Percentiles rank a stretch among this genome's conserved stretches.
phyloP scores from a whole-genome alignment of 2,113 vertebrate species.

The Corydoras sp. region DNA sequence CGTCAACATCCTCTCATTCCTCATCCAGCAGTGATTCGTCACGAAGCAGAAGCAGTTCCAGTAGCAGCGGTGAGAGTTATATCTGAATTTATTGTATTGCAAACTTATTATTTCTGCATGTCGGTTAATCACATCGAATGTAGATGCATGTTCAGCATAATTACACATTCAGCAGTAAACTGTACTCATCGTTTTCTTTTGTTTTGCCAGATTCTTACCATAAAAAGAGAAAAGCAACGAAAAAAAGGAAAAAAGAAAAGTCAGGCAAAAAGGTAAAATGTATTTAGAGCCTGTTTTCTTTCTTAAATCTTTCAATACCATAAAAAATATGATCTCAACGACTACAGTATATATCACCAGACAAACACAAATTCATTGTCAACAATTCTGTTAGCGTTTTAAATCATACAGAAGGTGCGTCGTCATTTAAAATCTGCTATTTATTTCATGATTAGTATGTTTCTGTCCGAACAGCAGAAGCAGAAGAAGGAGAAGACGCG shows the following conservation, averaged over 20 bases:
- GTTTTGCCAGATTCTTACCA: slow-evolving; percentile 57
- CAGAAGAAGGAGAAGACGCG: slow-evolving; percentile 77
- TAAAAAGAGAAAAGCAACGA: slow-evolving; percentile 73
- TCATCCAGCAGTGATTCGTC: slow-evolving; percentile 58
- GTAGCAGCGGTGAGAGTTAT: slow-evolving; percentile 64
- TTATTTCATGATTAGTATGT: background rate
- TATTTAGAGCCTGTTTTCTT: background rate
- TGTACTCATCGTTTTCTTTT: background rate
- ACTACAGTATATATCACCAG: no score
- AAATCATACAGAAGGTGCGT: no score
- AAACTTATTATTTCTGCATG: no score
- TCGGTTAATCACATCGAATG: no score
- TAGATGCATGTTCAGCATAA: no score
- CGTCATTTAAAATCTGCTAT: no score
- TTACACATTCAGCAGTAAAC: no score
- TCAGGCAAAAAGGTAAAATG: slow-evolving; percentile 75
- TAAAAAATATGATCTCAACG: no score
- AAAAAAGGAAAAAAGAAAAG: slow-evolving; percentile 83
- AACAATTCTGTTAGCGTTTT: no score
- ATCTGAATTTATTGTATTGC: background rate
- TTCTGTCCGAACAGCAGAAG: slow-evolving; percentile 57
- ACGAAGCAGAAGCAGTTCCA: slow-evolving; percentile 55
- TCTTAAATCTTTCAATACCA: background rate
- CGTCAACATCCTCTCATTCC: slow-evolving; percentile 53
- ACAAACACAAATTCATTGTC: no score